Evolutionary conservation across 2,888 invertebrate genomes (phyloP), one percentile per base, ranked within the genome.

Genomic region (Nomada hirtipes): DNA sequence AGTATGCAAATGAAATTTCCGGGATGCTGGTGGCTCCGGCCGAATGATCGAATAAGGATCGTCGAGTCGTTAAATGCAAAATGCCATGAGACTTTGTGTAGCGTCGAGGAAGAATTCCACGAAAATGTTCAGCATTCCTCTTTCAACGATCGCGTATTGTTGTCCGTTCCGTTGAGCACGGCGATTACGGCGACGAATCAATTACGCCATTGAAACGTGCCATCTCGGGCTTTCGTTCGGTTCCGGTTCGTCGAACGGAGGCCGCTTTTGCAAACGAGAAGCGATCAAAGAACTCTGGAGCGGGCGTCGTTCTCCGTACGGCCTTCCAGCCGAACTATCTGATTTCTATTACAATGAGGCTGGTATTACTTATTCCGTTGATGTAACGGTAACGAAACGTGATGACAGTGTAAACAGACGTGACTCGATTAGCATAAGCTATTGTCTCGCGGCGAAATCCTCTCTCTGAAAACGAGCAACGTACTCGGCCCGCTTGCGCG

Each of bases 331-430:
- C 50, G 83, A 87, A 84, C 85, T 85, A 87, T 88, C 85, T 85
- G 83, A 78, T 86, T 86, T 87, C 86, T 83, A 81, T 86, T 85
- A 87, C 82, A 76, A 79, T 72, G 73, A 69, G 77, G 57, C 75
- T 47, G 80, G 70, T 76, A 85, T 86, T 86, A 80, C 77, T 87
- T 88, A 88, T 88, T 88, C 86, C 76, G 85, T 55, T 76, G 85
- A 85, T 81, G 88, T 83, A 88, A 86, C 86, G 85, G 84, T 86
- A 88, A 88, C 88, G 85, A 82, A 82, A 88, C 88, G 88, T 85
- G 88, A 86, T 88, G 88, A 86, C 88, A 86, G 71, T 88, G 86
- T 81, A 88, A 86, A 88, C 81, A 80, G 82, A 88, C 88, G 88
- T 88, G 88, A 86, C 88, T 86, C 86, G 85, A 88, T 88, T 88